Base-by-base conservation (phyloP, 1,140 invertebrate genomes). In the Plectus sambesii region DNA sequence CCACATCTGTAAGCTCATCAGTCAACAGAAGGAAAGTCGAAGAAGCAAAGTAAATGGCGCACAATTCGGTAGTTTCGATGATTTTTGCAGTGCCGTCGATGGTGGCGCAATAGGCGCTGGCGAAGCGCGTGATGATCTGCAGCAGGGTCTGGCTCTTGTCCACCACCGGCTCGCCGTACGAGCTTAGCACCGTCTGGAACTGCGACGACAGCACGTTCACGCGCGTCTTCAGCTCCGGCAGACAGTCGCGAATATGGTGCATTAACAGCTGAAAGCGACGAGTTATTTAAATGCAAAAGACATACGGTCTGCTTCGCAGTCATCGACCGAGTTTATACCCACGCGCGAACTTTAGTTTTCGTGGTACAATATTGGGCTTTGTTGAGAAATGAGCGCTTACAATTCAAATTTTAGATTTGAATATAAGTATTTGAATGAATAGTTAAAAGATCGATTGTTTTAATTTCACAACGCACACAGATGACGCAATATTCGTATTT, bases 91-190 rank as follows among this genome's bases (percentile, higher is more conserved):
- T 98, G 38, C 77, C 94, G 69, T 98, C 93, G 57, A 99, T 96
- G 0, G 94, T 98, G 0, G 84, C 81, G 68, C 87, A 94, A 69
- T 99, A 99, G 33, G 90, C 86, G 41, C 88, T 90, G 0, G 93
- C 87, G 75, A 99, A 99, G 73, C 94, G 93, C 0, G 93, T 98
- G 39, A 99, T 96, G 35, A 99, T 96, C 76, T 98, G 90, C 20
- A 99, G 74, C 3, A 98, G 71, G 0, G 89, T 89, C 74, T 93
- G 88, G 51, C 85, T 90, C 69, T 77, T 66, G 39, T 73, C 69
- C 17, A 17, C 37, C 2, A 98, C 86, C 68, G 94, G 87, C 63
- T 97, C 92, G 1, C 94, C 94, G 69, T 94, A 98, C 0, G 90
- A 96, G 71, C 82, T 83, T 0, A 97, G 74, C 5, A 97, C 72